phyloP scores from a whole-genome alignment of 2,888 invertebrate species.

The Chrysina gloriosa region DNA sequence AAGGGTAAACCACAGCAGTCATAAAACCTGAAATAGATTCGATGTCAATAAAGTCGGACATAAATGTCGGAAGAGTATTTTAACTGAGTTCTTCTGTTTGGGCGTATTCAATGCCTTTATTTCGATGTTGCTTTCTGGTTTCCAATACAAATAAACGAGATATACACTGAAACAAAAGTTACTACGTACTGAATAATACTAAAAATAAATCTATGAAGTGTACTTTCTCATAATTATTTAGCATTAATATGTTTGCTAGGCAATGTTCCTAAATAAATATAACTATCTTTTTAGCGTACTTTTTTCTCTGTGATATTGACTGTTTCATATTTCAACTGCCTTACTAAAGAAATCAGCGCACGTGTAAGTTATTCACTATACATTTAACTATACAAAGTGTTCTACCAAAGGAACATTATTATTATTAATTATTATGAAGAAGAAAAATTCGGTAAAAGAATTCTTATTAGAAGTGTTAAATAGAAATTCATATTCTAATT shows the following conservation, averaged over 20 bases:
- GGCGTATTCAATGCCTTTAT: neutral
- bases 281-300: neutral
- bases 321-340: too few species aligned
- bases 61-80: slow-evolving; percentile 17
- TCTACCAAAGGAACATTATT: too few species aligned
- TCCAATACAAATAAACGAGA: neutral
- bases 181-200: neutral
- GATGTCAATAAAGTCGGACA: slow-evolving; percentile 12
- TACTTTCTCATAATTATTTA: too few species aligned
- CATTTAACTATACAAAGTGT: neutral
- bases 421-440: too few species aligned
- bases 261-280: neutral
- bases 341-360: neutral
- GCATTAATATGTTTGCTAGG: neutral
- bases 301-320: too few species aligned
- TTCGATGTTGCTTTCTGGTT: neutral
- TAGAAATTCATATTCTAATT: too few species aligned
- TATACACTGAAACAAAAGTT: neutral
- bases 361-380: neutral
- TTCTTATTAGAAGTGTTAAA: too few species aligned
- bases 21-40: slow-evolving; percentile 22
- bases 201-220: neutral
- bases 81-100: slow-evolving; percentile 10
- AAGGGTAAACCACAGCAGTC: slow-evolving; percentile 16
- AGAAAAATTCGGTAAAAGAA: too few species aligned